Percentiles rank a stretch among this genome's conserved stretches.
phyloP scores from a whole-genome alignment of 2,113 vertebrate species.

The Psophia crepitans region DNA sequence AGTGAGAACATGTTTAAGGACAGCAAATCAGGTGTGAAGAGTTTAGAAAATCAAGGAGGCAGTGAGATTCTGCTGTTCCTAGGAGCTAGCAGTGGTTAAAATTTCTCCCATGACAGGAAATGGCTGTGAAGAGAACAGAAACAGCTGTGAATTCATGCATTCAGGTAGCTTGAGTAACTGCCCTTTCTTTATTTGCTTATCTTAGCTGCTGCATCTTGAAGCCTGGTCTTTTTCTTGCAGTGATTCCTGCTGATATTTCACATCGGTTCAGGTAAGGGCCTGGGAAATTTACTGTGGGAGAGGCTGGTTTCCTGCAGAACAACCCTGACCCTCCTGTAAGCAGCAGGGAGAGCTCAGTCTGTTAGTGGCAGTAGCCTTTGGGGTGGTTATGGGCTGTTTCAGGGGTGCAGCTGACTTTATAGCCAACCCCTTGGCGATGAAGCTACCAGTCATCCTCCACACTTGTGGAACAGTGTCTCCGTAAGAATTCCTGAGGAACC shows the following conservation, averaged over 20 bases:
- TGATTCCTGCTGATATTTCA: background rate
- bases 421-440: background rate
- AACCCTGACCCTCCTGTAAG: background rate
- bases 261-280: background rate
- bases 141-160: background rate
- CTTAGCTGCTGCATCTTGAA: background rate
- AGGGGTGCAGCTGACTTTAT: background rate
- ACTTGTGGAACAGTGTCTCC: background rate
- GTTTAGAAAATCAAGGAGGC: background rate
- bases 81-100: background rate
- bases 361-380: background rate
- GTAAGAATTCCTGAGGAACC: background rate
- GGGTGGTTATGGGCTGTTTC: background rate
- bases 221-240: background rate
- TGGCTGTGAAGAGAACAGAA: too few relatives aligned
- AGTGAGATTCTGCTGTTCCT: background rate
- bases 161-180: background rate
- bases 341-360: background rate
- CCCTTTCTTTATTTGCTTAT: background rate
- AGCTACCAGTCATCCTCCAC: background rate
- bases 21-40: background rate
- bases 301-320: background rate
- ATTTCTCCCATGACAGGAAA: background rate
- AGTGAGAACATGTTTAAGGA: background rate
- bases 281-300: background rate